Evolutionary conservation across 2,113 vertebrate species (phyloP).

Genomic region (Miniopterus natalensis): DNA sequence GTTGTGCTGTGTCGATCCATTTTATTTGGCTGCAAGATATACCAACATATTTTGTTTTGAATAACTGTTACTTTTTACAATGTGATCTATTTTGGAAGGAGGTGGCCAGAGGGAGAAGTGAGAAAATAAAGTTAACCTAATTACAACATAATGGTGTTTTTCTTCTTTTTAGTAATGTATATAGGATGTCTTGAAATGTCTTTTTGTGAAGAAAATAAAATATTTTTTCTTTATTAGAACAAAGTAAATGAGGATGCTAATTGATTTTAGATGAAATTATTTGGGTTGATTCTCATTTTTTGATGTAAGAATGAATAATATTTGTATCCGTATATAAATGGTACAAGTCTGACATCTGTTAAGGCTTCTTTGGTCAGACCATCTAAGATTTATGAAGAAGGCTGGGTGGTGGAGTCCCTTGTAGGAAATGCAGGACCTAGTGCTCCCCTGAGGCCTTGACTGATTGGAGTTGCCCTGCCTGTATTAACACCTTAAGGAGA

Average conservation of each 20-base stretch:
- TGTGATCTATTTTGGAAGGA: constrained; percentile 81
- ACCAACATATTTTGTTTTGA: constrained; percentile 83
- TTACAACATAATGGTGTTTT: constrained; percentile 72
- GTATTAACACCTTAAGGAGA: not conserved
- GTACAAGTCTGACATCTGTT: not conserved
- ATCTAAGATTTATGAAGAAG: not conserved
- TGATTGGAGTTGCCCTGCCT: accelerated
- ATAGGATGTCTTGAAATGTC: constrained; percentile 44
- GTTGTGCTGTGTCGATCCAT: constrained; percentile 76
- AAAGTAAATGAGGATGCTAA: constrained; percentile 74
- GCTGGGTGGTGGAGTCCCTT: not conserved
- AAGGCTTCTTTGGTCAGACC: not conserved
- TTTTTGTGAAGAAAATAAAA: constrained; percentile 49
- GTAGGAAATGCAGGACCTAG: not conserved
- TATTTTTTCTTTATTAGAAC: constrained; percentile 51
- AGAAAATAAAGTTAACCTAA: constrained; percentile 71
- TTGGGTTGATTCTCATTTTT: constrained; percentile 44
- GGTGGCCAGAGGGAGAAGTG: constrained; percentile 73
- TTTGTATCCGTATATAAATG: not conserved
- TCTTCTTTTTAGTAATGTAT: constrained; percentile 72
- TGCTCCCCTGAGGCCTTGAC: not conserved
- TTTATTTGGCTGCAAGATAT: constrained; percentile 86
- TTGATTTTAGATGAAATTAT: constrained; percentile 64
- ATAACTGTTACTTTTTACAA: constrained; percentile 83
- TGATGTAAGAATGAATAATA: constrained; percentile 22